Conservation (phyloP, 2,888 invertebrate genomes). For the Erynnis tages region DNA sequence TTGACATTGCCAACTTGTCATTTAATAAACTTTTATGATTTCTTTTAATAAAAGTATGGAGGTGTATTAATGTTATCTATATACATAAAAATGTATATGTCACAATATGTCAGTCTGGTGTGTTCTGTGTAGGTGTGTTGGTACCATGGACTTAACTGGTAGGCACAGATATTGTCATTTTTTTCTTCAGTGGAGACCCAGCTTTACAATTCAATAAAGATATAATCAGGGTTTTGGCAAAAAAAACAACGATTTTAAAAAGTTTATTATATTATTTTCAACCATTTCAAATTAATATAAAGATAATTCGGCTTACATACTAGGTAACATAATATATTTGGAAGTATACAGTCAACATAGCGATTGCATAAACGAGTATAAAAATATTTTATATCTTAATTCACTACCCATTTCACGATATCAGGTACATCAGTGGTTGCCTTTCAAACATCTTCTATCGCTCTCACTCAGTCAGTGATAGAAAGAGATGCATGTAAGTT, state of each 20-base stretch:
- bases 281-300: slow-evolving; percentile 15
- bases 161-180: too few species aligned
- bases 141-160: too few species aligned
- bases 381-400: slow-evolving; percentile 20
- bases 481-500: slow-evolving; percentile 4
- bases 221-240: not conserved
- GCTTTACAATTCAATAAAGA: too few species aligned
- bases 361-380: slow-evolving; percentile 22
- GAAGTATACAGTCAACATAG: slow-evolving; percentile 18
- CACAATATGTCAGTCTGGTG: too few species aligned
- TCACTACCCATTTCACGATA: slow-evolving; percentile 27
- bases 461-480: slow-evolving; percentile 12
- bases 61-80: too few species aligned
- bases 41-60: not conserved
- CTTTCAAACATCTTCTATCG: slow-evolving; percentile 16
- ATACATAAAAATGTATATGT: too few species aligned
- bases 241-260: slow-evolving; percentile 11
- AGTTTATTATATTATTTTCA: slow-evolving; percentile 16
- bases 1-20: slow-evolving; percentile 35
- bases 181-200: too few species aligned
- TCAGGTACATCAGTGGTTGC: slow-evolving; percentile 25
- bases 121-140: too few species aligned
- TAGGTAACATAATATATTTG: slow-evolving; percentile 24
- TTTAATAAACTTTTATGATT: slow-evolving; percentile 22
- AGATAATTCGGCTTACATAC: slow-evolving; percentile 20